Percentiles rank a stretch among this genome's conserved stretches.
Conservation (phyloP, 2,113 vertebrate genomes). For the Lepus americanus region DNA sequence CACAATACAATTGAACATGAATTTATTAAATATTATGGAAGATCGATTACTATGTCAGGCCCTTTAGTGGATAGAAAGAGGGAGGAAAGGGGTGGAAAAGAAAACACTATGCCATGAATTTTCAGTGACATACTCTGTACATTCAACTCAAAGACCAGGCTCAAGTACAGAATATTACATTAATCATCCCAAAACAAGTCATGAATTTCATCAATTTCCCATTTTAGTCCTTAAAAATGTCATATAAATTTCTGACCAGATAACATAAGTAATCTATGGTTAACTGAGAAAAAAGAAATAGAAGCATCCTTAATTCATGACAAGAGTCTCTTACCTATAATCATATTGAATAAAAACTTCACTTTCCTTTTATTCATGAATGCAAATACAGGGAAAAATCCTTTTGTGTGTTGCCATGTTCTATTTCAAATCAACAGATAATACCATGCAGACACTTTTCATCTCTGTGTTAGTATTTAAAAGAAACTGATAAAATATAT, state of each 20-base stretch:
- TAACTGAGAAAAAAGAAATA: background rate
- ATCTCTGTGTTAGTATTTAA: background rate
- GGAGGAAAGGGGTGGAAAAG: background rate
- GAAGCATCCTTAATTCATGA: background rate
- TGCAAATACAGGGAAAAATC: background rate
- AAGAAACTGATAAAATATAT: background rate
- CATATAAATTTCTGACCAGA: constrained; percentile 28
- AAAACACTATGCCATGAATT: background rate
- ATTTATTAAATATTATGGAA: background rate
- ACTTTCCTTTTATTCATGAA: background rate
- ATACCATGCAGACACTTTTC: background rate
- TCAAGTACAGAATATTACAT: background rate
- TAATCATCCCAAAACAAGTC: background rate
- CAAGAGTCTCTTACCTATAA: background rate
- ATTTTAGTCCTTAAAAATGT: background rate
- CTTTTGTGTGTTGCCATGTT: background rate
- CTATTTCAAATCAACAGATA: background rate
- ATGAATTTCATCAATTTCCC: background rate
- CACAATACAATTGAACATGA: background rate
- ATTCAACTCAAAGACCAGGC: constrained; percentile 17
- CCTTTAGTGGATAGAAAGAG: background rate
- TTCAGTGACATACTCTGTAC: background rate
- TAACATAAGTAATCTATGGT: background rate
- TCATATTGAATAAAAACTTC: background rate
- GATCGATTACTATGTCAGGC: background rate